phyloP scores from a whole-genome alignment of 2,797 vertebrate species.

The Euphonia xanthogaster region DNA sequence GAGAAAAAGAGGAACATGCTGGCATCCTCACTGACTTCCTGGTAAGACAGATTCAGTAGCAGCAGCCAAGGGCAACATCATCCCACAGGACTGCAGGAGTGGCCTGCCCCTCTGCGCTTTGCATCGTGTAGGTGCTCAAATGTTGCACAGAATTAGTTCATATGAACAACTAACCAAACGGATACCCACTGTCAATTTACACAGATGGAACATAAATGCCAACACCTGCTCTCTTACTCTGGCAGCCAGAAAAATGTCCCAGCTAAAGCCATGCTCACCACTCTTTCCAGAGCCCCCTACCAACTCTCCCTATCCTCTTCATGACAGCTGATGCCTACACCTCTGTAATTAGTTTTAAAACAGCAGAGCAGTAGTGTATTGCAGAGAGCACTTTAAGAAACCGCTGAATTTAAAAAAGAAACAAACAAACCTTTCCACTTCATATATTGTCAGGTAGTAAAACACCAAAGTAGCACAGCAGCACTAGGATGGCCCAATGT shows the following conservation, averaged over 20 bases:
- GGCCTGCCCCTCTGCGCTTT: neutral
- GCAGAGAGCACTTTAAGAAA: neutral
- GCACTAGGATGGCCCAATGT: neutral
- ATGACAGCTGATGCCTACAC: neutral
- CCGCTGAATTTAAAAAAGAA: neutral
- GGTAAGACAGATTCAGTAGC: neutral
- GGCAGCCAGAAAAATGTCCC: neutral
- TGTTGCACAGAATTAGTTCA: neutral
- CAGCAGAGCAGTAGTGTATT: neutral
- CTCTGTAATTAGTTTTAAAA: neutral
- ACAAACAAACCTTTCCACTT: neutral
- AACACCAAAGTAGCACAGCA: neutral
- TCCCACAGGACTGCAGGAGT: neutral
- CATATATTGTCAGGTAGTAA: neutral
- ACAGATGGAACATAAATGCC: slow-evolving; percentile 2
- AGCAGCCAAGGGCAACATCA: neutral
- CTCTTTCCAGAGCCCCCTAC: neutral
- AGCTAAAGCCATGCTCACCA: neutral
- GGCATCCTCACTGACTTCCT: neutral
- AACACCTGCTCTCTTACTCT: neutral
- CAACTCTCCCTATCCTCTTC: neutral
- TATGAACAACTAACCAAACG: neutral
- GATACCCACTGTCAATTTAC: neutral
- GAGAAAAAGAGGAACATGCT: neutral
- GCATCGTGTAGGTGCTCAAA: neutral